Conservation (phyloP, 2,797 vertebrate species). For the Eulemur coronatus region DNA sequence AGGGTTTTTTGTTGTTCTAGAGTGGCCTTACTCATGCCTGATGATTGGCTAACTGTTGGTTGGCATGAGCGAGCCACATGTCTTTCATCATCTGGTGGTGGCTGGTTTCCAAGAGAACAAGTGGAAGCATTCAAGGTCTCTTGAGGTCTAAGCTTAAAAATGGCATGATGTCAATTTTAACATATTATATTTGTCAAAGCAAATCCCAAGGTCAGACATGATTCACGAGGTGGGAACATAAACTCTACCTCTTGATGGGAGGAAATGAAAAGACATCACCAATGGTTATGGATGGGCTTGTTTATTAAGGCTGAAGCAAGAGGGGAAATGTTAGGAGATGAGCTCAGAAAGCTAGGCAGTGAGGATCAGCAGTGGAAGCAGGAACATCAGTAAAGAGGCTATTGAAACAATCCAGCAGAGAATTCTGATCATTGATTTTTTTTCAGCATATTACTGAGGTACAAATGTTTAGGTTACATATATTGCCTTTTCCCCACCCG, state of each 20-base stretch:
- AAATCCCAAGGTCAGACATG: not conserved
- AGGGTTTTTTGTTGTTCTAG: not conserved
- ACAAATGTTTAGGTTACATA: no score
- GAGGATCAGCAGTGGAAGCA: not conserved
- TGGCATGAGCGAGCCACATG: not conserved
- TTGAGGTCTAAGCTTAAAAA: conserved; percentile 8
- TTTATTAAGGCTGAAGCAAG: not conserved
- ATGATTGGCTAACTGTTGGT: not conserved
- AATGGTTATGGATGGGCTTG: not conserved
- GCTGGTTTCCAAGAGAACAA: not conserved
- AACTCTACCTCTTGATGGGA: not conserved
- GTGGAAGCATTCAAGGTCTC: not conserved
- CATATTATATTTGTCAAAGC: not conserved
- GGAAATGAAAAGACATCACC: not conserved
- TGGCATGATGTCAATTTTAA: not conserved
- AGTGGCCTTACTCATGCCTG: not conserved
- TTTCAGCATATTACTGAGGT: no score
- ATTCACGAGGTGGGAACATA: not conserved
- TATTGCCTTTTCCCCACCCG: no score
- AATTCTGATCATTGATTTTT: conserved; percentile 52
- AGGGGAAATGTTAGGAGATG: not conserved
- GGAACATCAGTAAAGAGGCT: not conserved
- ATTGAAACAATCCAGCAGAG: not conserved
- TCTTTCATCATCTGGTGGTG: not conserved
- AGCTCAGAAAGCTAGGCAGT: not conserved